These are phyloP conservation scores for Aporophyla lueneburgensis DNA, from an alignment of 2,888 invertebrate genomes.

Conservation along the genomic window DNA sequence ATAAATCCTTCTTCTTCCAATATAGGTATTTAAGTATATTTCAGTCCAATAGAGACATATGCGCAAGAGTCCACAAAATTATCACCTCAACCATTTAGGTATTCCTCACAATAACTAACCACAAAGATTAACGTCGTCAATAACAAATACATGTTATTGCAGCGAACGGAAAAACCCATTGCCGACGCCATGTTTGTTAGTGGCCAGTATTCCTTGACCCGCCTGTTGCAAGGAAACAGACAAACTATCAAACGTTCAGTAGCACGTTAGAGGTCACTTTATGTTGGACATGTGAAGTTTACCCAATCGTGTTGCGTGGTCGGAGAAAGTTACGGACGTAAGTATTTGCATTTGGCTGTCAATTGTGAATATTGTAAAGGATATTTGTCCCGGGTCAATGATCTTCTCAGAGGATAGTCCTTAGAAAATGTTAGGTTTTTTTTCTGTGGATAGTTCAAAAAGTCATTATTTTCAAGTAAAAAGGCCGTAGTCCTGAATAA, in stretches of 20 bases:
- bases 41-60: neutral
- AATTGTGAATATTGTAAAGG: constrained; percentile 45
- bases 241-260: constrained; percentile 2
- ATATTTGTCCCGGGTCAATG: constrained; percentile 44
- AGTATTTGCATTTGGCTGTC: constrained; percentile 66
- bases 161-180: constrained; percentile 67
- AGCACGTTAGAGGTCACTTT: constrained; percentile 35
- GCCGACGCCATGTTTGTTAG: constrained; percentile 45
- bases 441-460: neutral
- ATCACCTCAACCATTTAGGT: constrained; percentile 45
- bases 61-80: constrained; percentile 13
- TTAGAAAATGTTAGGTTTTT: neutral
- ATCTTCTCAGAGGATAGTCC: constrained; percentile 20
- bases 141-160: constrained; percentile 68
- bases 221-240: constrained; percentile 14
- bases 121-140: constrained; percentile 61
- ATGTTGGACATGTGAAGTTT: constrained; percentile 55
- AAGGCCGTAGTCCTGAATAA: too few relatives aligned
- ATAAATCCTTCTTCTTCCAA: neutral
- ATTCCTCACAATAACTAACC: constrained; percentile 60
- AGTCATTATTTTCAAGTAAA: neutral
- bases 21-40: neutral
- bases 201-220: constrained; percentile 52
- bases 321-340: constrained; percentile 68
- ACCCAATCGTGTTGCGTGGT: constrained; percentile 63